Evolutionary conservation across 2,113 vertebrate species (phyloP).

Genomic region (Pimephales promelas): DNA sequence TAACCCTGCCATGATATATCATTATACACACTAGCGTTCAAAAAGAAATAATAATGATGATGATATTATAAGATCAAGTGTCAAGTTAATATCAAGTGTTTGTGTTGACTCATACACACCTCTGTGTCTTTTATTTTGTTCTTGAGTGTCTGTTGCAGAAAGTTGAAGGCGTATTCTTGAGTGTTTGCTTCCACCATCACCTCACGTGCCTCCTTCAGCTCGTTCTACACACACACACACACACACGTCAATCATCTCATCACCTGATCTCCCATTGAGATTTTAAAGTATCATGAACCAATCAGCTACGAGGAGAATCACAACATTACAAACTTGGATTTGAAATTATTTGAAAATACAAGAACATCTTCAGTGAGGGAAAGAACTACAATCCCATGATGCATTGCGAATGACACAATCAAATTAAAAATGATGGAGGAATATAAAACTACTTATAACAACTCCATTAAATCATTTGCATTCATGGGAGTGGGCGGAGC

Average conservation of each 20-base stretch:
- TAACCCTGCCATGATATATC: no score
- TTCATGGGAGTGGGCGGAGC: no score
- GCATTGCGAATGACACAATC: not conserved
- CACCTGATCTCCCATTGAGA: no score
- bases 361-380: not conserved
- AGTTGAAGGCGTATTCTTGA: constrained; percentile 80
- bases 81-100: no score
- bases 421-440: not conserved
- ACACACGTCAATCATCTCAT: no score
- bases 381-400: not conserved
- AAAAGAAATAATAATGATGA: not conserved
- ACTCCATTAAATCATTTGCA: no score
- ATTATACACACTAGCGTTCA: no score
- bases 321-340: not conserved
- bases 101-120: constrained; percentile 56
- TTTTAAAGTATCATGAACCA: not conserved
- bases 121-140: constrained; percentile 77
- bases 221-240: constrained; percentile 60
- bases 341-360: not conserved
- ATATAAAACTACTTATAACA: not conserved
- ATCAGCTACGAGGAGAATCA: not conserved
- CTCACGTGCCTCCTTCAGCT: constrained; percentile 74
- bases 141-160: constrained; percentile 76
- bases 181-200: constrained; percentile 79
- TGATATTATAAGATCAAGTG: no score